Conservation (phyloP, 2,888 invertebrate species). For the Mycalesis mineus region DNA sequence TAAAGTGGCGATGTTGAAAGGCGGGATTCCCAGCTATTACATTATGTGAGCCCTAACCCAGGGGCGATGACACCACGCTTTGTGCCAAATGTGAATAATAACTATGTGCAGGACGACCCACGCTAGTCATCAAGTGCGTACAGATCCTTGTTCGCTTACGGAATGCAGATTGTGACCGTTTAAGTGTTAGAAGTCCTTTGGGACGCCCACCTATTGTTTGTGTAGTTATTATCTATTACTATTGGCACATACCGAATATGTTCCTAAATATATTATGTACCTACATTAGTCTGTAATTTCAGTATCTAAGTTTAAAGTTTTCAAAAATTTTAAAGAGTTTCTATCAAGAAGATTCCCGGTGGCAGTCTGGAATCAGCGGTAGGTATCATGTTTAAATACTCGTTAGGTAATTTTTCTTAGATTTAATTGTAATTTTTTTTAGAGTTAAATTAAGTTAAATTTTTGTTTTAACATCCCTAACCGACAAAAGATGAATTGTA, state of each 20-base stretch:
- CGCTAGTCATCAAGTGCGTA: conserved; percentile 47
- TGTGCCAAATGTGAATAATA: conserved; percentile 69
- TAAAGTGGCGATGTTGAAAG: background rate
- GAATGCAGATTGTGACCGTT: conserved; percentile 47
- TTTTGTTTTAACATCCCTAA: no score
- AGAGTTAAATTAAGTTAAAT: no score
- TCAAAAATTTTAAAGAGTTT: no score
- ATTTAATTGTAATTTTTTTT: no score
- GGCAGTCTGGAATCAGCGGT: no score
- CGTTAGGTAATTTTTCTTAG: no score
- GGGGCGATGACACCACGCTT: conserved; percentile 50
- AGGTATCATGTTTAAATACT: no score
- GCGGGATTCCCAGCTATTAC: conserved; percentile 33
- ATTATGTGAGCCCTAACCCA: conserved; percentile 35
- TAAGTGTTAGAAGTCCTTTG: conserved; percentile 13
- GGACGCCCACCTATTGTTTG: conserved; percentile 26
- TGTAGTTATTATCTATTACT: background rate
- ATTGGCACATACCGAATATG: background rate
- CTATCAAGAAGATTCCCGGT: no score
- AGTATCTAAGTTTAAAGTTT: no score
- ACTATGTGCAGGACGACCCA: conserved; percentile 55
- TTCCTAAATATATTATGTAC: no score
- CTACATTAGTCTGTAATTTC: no score
- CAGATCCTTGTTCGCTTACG: conserved; percentile 55
- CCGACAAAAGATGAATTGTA: no score